Evolutionary conservation across 2,113 vertebrate genomes (phyloP), one percentile per base, ranked within the genome.

Genomic region (Labeo catla): DNA sequence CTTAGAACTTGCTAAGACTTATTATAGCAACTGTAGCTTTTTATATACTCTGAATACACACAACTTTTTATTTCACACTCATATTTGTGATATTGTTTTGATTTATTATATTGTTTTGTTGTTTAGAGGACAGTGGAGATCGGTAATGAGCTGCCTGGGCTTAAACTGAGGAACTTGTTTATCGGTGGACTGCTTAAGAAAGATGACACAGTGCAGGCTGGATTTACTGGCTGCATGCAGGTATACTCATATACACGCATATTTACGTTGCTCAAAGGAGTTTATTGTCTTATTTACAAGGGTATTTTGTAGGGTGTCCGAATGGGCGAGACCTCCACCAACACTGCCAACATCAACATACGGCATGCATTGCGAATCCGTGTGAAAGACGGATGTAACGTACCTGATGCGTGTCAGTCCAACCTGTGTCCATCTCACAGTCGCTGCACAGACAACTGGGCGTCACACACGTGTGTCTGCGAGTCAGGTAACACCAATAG

Each of bases 321-420:
- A 85, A 96, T 97, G 96, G 97, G 97, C 21, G 96, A 97, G 91
- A 97, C 96, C 0, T 90, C 96, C 87, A 97, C 96, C 82, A 97
- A 96, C 86, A 90, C 87, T 28, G 95, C 91, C 8, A 96, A 95
- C 0, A 90, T 97, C 66, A 96, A 95, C 91, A 96, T 97, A 95
- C 93, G 93, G 0, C 93, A 95, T 1, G 96, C 96, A 39, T 88
- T 92, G 83, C 94, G 94, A 90, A 91, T 96, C 90, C 92, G 93
- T 0, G 94, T 96, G n/a, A 93, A 93, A 88, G 95, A 95, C 6
- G 97, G 96, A 84, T 98, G 97, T 0, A 91, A 94, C 12, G 43
- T 94, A 49, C 91, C 93, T 9, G 93, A 96, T 88, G 92, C 94
- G 0, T 98, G 97, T 70, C 84, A 92, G 85, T 92, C 96, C 9